Base-by-base conservation (phyloP, 2,888 invertebrate species). In the Thereva nobilitata region DNA sequence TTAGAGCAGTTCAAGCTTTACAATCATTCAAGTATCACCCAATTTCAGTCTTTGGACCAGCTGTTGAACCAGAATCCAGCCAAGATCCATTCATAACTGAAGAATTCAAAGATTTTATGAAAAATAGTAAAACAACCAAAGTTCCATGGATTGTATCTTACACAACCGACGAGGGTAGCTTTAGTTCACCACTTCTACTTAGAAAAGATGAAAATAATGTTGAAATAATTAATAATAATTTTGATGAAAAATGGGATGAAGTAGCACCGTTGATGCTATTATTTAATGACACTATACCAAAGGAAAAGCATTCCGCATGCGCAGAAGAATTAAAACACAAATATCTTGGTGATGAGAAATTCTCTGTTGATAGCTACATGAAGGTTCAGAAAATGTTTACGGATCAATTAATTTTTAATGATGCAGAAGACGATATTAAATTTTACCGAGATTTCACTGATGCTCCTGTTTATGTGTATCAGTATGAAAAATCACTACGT, bases 21-120 rank as follows among this genome's bases (percentile, higher is more conserved):
- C 71, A 76, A 4, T 82, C 84, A 40, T 86, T 84, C 81, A 77
- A 86, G n/a, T 88, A 88, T 73, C 85, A 86, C 76, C 86, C 91
- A 69, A 89, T 89, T 76, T 85, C 89, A 0, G 87, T 89, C 0
- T 91, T 91, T 76, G 89, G 87, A 0, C 89, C 91, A 0, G 89
- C 89, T 0, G 82, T 86, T 0, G 92, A 93, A 73, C 78, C 84
- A 0, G 66, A 76, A 0, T 74, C 75, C 40, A 77, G 80, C 0
- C 71, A 78, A 8, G 82, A 86, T 35, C 85, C 89, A 0, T 89
- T 92, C 78, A 79, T 93, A 4, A 83, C 84, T 0, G 84, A 87
- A 68, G 83, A 87, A 67, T 92, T 92, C 0, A 84, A 83, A 71
- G 82, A 84, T 42, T 83, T 89, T 0, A 82, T 91, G 1, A 82